A percentile compares a stretch with the other conserved stretches of the same genome.
Evolutionary conservation across 1,140 invertebrate genomes (phyloP).

Genomic region (Drosophila cardini): DNA sequence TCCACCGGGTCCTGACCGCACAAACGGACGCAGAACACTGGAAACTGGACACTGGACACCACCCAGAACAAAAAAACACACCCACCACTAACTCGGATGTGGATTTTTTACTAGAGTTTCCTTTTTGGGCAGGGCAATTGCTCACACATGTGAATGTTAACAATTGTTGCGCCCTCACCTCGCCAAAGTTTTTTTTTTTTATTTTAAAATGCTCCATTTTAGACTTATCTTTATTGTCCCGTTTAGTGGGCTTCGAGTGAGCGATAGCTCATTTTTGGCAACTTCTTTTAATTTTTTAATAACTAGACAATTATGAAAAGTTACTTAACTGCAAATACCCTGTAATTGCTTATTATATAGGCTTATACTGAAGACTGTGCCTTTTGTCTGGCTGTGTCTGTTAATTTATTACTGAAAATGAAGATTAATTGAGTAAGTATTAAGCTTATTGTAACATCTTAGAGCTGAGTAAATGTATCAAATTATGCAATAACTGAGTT

Average conservation of each 20-base stretch:
- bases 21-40: conserved; percentile 1
- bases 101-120: conserved; percentile 26
- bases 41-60: conserved; percentile 1
- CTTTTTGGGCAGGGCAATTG: conserved; percentile 14
- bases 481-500: too few relatives aligned
- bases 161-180: conserved; percentile 62
- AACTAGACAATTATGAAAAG: too few relatives aligned
- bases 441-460: too few relatives aligned
- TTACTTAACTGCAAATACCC: too few relatives aligned
- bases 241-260: conserved; percentile 73
- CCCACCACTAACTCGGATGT: neutral
- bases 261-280: conserved; percentile 61
- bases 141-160: conserved; percentile 16
- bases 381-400: too few relatives aligned
- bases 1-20: conserved; percentile 36
- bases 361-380: too few relatives aligned
- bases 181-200: conserved; percentile 41
- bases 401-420: too few relatives aligned
- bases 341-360: too few relatives aligned
- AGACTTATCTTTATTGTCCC: conserved; percentile 80
- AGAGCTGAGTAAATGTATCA: too few relatives aligned
- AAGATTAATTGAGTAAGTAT: too few relatives aligned
- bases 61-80: neutral
- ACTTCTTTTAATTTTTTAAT: conserved; percentile 2
- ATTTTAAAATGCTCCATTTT: conserved; percentile 63